Evolutionary conservation across 2,797 vertebrate genomes (phyloP), one percentile per base, ranked within the genome.

Genomic region (Cynopterus sphinx): DNA sequence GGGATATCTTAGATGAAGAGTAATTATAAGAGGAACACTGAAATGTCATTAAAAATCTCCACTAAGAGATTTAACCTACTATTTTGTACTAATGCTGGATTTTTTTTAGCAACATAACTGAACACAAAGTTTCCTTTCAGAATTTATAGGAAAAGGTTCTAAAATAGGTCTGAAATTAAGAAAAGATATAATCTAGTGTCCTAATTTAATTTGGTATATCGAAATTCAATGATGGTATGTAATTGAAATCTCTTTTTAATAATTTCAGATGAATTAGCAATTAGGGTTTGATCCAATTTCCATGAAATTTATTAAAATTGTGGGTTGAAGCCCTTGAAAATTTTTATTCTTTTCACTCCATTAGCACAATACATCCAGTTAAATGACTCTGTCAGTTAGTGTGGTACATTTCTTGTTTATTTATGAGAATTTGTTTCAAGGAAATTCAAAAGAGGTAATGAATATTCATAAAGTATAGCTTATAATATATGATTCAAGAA

Each of bases 11-110:
- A 99, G 99, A 99, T 99, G 99, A 99, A 99, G 99, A 99, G 99
- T 99, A 99, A 99, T 99, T 99, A 99, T 99, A 99, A 99, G 98
- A 99, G 99, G 99, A 99, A 99, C 99, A 99, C 99, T 99, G 99
- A 99, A 99, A 99, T 99, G 99, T 99, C 99, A 99, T 99, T 99
- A 99, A 99, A 99, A 99, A 99, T 99, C 99, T 99, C 99, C 99
- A 99, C 99, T 99, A 99, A 99, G 99, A 99, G 99, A 99, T 99
- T 99, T 99, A 99, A 99, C 99, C 99, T 99, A 99, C 99, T 99
- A 99, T 99, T 99, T 99, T 99, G 98, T 98, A 98, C 98, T 99
- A 99, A 99, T 99, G 98, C 99, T 99, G 98, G 98, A 98, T 98
- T 98, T 98, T 97, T 97, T 73, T 79, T 19, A 87, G 97, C 97